Conservation (phyloP, 1,140 invertebrate species). For the Pentalonia nigronervosa region DNA sequence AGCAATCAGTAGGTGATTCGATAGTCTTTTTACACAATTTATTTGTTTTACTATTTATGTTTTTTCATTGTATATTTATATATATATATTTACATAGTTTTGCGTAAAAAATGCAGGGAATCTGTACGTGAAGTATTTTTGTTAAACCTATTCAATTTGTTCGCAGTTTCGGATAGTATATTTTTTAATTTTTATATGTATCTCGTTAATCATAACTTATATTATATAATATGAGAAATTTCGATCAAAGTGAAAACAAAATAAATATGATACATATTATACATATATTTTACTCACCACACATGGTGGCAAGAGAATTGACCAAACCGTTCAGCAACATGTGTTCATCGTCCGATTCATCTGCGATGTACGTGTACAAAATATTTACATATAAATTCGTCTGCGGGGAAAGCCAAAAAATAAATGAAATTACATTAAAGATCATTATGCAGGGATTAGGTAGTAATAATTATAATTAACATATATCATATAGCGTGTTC, state of each 20-base stretch:
- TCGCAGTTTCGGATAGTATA: neutral
- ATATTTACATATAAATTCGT: slow-evolving; percentile 4
- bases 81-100: neutral
- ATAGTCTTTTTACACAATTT: neutral
- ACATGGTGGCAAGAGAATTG: neutral
- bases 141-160: neutral
- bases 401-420: neutral
- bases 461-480: no score
- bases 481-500: neutral
- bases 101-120: neutral
- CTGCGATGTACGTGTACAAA: neutral
- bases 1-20: no score
- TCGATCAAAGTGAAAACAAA: neutral
- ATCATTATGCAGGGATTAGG: neutral
- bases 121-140: neutral
- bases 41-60: neutral
- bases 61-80: neutral
- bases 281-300: neutral
- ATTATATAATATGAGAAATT: neutral
- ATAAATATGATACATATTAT: neutral
- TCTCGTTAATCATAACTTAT: neutral
- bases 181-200: neutral
- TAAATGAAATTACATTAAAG: neutral
- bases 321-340: neutral
- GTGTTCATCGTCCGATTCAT: neutral